Evolutionary conservation across 2,113 vertebrate species (phyloP).

Genomic region (Piliocolobus tephrosceles): DNA sequence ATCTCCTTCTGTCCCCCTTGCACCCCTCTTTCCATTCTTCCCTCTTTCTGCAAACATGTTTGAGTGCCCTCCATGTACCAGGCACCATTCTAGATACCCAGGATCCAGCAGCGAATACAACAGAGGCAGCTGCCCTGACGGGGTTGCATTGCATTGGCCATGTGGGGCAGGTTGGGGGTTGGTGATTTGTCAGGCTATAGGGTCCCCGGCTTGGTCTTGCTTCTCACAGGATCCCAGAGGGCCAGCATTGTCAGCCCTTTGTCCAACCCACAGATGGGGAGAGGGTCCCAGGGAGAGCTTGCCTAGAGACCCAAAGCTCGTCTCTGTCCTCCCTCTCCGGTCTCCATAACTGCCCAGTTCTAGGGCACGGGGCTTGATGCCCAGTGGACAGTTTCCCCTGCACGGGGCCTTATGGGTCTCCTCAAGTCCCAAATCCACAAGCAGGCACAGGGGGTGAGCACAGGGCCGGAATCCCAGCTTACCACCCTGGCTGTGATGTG

Average conservation of each 20-base stretch:
- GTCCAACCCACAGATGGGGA: background rate
- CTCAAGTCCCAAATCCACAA: background rate
- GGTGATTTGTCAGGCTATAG: background rate
- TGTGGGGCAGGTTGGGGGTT: background rate
- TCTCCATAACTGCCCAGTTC: background rate
- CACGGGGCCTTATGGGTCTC: background rate
- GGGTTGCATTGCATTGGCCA: rapidly evolving
- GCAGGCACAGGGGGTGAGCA: background rate
- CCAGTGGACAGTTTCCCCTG: background rate
- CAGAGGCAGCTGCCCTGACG: background rate
- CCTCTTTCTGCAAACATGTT: background rate
- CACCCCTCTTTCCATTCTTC: background rate
- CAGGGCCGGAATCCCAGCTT: rapidly evolving
- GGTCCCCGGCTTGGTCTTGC: background rate
- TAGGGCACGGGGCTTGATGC: background rate
- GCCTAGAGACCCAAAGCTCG: background rate
- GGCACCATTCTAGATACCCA: background rate
- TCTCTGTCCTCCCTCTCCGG: background rate
- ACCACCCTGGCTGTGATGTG: background rate
- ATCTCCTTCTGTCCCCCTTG: background rate
- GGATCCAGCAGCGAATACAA: background rate
- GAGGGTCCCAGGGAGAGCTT: background rate
- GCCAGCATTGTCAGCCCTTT: background rate
- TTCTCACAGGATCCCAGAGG: background rate
- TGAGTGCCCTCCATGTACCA: background rate